Base-by-base conservation (phyloP, 2,888 invertebrate species). In the Spilosoma lubricipeda region DNA sequence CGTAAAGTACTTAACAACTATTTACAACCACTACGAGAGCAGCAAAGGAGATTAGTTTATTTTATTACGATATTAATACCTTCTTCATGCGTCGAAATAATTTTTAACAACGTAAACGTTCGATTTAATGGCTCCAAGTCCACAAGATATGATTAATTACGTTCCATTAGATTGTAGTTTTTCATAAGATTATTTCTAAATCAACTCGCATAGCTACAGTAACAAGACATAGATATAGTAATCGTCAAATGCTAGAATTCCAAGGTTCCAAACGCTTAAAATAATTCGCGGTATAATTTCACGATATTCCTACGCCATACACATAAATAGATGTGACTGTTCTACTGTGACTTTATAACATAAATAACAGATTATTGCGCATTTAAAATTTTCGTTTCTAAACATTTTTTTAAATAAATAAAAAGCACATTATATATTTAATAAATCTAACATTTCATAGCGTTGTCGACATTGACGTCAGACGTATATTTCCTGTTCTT, bases 321-420 rank as follows among this genome's bases (percentile, higher is more conserved):
- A 82, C 78, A 77, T 81, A 87, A 86, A 88, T 87, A 87, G 83
- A 80, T 82, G 80, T 80, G 83, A 82, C 81, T 76, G 80, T 78
- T 80, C 80, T 77, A 30, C 20, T 67, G 36, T 33, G 75, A 78
- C 83, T 81, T 77, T 73, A 75, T 82, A 84, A 85, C 90, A 89
- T 91, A 92, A 92, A 93, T 93, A 91, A 90, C 87, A 72, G 76
- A 82, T 87, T 88, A 90, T 87, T 85, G 83, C 89, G 90, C 92
- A 63, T 85, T 88, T 89, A 88, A 85, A 84, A 85, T 83, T 81
- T 79, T 81, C 78, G 85, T 84, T 85, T 86, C 82, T 75, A 66
- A 71, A 69, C 77, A 74, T 80, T 85, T 88, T 85, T 84, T 83
- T 81, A 81, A 82, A 75, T 72, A 77, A 83, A 80, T 80, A 85